Base-by-base conservation (phyloP, 2,888 invertebrate species). In the Acleris emargana region DNA sequence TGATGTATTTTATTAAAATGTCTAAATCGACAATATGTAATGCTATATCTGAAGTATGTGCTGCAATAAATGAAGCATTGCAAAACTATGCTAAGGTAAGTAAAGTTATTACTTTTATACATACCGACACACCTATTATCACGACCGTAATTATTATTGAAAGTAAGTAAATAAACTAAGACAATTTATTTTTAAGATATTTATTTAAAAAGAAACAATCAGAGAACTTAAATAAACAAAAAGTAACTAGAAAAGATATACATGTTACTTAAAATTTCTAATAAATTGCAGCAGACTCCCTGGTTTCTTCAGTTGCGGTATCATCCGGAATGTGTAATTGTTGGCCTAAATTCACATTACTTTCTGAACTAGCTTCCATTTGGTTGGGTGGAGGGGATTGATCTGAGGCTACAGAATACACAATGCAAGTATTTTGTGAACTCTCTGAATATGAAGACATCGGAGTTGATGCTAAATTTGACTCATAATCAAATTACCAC, bases 391-490 rank as follows among this genome's bases (percentile, higher is more conserved):
- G 59, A n/a, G 22, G 22, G 22, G 58, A 59, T 64, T 64, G 54
- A 64, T 63, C 63, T 58, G 52, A 18, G 63, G 28, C 18, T 66
- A 28, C 32, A 43, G 32, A 67, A 58, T 22, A 22, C 22, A 22
- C 22, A 22, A 22, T 22, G 22, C 22, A 22, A 22, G 22, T 22
- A 22, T 22, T 58, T 42, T 49, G 53, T 63, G 67, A 63, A 63
- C 54, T 62, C 58, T 67, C 58, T 63, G 59, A 67, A 67, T 67
- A 62, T 67, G 68, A 68, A 67, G 67, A 69, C 69, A 69, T 64
- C 67, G 67, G 67, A 67, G 61, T 68, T 68, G 64, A 66, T 59
- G 64, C 69, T 54, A 51, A 71, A 60, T 60, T 69, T 69, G 66
- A 55, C 68, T 67, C 70, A 61, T 45, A 67, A 59, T 66, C 64